Evolutionary conservation across 2,113 vertebrate genomes (phyloP).

Genomic region (Lontra canadensis): DNA sequence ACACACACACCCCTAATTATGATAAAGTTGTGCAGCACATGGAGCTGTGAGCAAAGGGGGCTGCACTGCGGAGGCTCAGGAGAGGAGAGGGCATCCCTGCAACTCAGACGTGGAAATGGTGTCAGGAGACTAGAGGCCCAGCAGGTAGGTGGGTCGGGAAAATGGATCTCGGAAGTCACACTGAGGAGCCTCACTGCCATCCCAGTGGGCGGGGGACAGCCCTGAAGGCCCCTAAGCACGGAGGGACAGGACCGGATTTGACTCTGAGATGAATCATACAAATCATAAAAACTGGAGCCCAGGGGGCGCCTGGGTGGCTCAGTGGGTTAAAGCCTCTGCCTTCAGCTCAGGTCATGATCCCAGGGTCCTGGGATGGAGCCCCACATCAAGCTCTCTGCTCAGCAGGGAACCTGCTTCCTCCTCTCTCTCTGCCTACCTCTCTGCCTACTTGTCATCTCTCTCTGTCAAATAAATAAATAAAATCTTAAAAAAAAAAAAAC

Average conservation of each 20-base stretch:
- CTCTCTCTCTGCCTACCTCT: too few relatives aligned
- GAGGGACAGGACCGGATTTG: neutral
- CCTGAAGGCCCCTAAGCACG: neutral
- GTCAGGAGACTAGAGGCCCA: neutral
- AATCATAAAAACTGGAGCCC: neutral
- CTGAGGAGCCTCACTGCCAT: neutral
- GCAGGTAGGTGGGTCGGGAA: accelerated
- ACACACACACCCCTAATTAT: neutral
- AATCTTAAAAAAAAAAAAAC: too few relatives aligned
- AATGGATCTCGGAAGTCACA: accelerated
- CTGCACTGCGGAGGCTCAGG: accelerated
- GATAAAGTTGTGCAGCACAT: accelerated
- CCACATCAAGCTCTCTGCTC: too few relatives aligned
- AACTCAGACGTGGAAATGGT: accelerated
- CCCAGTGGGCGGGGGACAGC: neutral
- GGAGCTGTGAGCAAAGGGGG: neutral
- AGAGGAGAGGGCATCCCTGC: neutral
- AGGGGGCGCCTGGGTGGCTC: neutral
- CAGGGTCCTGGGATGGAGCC: too few relatives aligned
- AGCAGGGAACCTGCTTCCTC: too few relatives aligned
- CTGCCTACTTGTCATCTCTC: too few relatives aligned
- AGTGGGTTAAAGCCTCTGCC: too few relatives aligned
- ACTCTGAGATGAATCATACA: neutral
- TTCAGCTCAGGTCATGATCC: too few relatives aligned
- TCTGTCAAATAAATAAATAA: too few relatives aligned